These are phyloP conservation scores for Dryobates pubescens DNA, from an alignment of 2,797 vertebrate species.

Conservation along the genomic window DNA sequence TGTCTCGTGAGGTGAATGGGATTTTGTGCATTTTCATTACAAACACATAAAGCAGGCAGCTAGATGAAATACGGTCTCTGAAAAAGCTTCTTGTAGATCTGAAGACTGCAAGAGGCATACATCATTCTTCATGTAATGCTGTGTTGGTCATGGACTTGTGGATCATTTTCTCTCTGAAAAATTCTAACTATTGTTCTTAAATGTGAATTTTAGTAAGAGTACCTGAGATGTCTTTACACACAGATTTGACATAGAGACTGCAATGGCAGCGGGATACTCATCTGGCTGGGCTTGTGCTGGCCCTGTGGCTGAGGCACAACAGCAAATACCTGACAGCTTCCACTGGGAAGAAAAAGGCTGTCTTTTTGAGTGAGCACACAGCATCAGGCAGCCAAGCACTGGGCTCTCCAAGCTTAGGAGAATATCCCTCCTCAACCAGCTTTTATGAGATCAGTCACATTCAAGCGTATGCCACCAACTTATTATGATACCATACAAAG, in stretches of 20 bases:
- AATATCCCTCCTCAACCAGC: not conserved
- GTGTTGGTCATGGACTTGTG: not conserved
- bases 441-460: not conserved
- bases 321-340: not conserved
- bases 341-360: slow-evolving; percentile 1
- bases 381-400: not conserved
- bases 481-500: not conserved
- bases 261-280: not conserved
- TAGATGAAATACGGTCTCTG: not conserved
- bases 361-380: not conserved
- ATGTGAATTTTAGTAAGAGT: not conserved
- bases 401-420: not conserved
- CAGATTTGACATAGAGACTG: not conserved
- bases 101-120: not conserved
- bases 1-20: not conserved
- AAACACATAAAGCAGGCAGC: not conserved
- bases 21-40: not conserved
- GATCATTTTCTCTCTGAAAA: not conserved
- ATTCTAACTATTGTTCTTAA: not conserved
- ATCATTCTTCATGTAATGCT: slow-evolving; percentile 5
- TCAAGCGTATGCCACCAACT: not conserved
- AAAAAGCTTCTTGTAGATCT: not conserved
- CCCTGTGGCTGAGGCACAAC: not conserved
- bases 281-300: not conserved
- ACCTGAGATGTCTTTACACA: not conserved